phyloP scores from a whole-genome alignment of 2,797 vertebrate species.

The Xenentodon cancila region DNA sequence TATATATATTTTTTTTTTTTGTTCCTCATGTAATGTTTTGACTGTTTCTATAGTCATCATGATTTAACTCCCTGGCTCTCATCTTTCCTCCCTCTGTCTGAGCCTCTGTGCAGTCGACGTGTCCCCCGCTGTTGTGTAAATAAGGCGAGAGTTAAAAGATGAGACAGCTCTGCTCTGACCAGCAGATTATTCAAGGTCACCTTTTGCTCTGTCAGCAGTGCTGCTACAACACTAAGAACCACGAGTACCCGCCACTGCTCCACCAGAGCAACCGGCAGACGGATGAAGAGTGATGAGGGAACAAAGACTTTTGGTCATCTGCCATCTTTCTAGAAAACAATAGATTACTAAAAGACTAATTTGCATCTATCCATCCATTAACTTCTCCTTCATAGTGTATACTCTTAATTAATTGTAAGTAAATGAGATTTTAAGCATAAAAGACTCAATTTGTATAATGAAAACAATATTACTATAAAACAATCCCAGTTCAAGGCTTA shows the following conservation, averaged over 20 bases:
- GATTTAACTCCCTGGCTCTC: not conserved
- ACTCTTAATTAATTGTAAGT: no score
- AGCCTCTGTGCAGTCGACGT: conserved; percentile 27
- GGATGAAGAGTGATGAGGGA: no score
- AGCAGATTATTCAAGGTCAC: conserved; percentile 55
- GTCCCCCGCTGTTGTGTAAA: conserved; percentile 57
- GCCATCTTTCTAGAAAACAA: no score
- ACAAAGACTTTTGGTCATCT: not conserved
- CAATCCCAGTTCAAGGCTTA: no score
- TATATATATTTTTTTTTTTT: not conserved
- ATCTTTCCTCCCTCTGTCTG: conserved; percentile 14
- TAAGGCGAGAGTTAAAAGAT: conserved; percentile 57
- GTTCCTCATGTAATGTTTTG: conserved; percentile 5
- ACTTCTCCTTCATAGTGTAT: no score
- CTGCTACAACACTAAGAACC: conserved; percentile 5
- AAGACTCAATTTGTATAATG: no score
- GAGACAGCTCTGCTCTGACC: conserved; percentile 43
- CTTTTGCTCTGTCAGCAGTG: conserved; percentile 54
- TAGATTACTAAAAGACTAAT: no score
- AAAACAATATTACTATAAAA: no score
- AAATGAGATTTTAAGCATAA: no score
- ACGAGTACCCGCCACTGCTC: not conserved
- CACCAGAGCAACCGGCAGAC: not conserved
- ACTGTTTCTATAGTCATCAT: conserved; percentile 10
- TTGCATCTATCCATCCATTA: no score